phyloP scores from a whole-genome alignment of 2,888 invertebrate genomes.

The Notodonta dromedarius region DNA sequence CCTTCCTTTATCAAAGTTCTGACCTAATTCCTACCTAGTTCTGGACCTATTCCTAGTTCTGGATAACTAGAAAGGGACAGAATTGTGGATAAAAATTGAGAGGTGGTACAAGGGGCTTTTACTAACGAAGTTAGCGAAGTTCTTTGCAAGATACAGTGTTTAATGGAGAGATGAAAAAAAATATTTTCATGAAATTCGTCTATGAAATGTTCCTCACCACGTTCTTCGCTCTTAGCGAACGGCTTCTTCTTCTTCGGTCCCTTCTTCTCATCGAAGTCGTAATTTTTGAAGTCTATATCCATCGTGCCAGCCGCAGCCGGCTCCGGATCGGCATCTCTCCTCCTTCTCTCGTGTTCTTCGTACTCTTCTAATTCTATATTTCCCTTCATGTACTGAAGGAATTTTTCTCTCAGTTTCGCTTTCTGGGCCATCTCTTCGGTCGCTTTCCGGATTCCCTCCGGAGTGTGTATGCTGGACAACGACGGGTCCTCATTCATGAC shows the following conservation, averaged over 20 bases:
- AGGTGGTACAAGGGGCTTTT: too few relatives aligned
- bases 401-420: conserved; percentile 61
- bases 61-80: too few relatives aligned
- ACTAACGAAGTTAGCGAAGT: too few relatives aligned
- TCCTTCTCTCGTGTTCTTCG: conserved; percentile 65
- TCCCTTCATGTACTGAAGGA: conserved; percentile 71
- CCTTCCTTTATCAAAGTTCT: too few relatives aligned
- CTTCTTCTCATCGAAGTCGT: conserved; percentile 84
- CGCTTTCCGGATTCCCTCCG: conserved; percentile 62
- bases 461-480: conserved; percentile 52
- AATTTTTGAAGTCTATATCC: conserved; percentile 83
- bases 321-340: conserved; percentile 70
- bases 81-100: too few relatives aligned
- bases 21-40: too few relatives aligned
- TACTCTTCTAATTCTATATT: conserved; percentile 61
- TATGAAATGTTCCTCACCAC: conserved; percentile 52
- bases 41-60: too few relatives aligned
- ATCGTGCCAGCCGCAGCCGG: conserved; percentile 60
- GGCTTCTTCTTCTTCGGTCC: conserved; percentile 75
- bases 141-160: too few relatives aligned
- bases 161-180: too few relatives aligned
- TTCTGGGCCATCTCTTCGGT: conserved; percentile 64
- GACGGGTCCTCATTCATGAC: conserved; percentile 66
- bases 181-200: too few relatives aligned
- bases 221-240: conserved; percentile 64